These are phyloP conservation scores for Drosophila suboccidentalis DNA, from an alignment of 2,888 invertebrate genomes.

Conservation along the genomic window DNA sequence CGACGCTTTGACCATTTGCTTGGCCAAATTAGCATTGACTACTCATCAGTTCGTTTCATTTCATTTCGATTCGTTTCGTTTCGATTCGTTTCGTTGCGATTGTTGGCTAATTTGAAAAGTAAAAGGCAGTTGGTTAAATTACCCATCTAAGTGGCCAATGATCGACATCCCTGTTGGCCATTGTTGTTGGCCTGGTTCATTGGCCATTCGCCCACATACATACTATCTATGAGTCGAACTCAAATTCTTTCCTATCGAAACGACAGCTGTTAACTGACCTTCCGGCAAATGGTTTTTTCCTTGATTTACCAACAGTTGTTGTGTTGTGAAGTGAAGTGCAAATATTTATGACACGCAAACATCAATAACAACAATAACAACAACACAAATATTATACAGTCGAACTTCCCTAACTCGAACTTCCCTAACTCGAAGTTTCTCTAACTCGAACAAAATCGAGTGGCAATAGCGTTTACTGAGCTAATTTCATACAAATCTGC, in stretches of 20 bases:
- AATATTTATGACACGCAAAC: constrained; percentile 51
- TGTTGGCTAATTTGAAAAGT: constrained; percentile 64
- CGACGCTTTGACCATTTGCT: constrained; percentile 12
- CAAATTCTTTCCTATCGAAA: background rate
- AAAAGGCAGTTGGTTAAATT: constrained; percentile 64
- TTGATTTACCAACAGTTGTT: constrained; percentile 40
- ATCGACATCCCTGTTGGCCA: constrained; percentile 20
- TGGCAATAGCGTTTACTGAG: too few species aligned
- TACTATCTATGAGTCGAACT: background rate
- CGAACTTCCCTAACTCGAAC: too few species aligned
- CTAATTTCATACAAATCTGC: too few species aligned
- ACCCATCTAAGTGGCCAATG: constrained; percentile 45
- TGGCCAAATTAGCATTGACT: constrained; percentile 58
- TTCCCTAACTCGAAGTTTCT: too few species aligned
- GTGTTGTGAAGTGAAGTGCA: constrained; percentile 36
- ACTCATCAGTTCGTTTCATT: constrained; percentile 16
- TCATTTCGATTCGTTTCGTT: constrained; percentile 12
- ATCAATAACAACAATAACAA: constrained; percentile 16
- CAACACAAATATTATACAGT: constrained; percentile 44
- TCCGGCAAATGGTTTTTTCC: constrained; percentile 50
- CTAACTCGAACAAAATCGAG: too few species aligned
- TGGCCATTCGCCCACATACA: constrained; percentile 46
- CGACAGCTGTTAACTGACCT: constrained; percentile 62
- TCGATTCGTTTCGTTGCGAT: constrained; percentile 1
- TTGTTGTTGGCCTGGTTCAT: constrained; percentile 46